A percentile compares a stretch with the other conserved stretches of the same genome.
These are phyloP conservation scores for Zootermopsis nevadensis DNA, from an alignment of 2,888 invertebrate species.

Conservation along the genomic window DNA sequence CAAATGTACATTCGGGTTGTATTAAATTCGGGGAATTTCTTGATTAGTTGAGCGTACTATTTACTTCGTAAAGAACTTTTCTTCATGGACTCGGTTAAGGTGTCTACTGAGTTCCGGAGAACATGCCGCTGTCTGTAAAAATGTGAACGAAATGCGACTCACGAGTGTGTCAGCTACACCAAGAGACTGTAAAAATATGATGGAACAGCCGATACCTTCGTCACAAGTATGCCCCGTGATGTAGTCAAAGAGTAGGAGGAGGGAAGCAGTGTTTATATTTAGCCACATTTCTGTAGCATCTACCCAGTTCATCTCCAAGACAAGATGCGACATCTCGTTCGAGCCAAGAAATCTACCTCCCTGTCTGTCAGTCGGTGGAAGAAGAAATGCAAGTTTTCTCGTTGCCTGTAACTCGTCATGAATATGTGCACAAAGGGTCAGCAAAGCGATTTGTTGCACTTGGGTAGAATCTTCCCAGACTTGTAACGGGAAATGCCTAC, in stretches of 20 bases:
- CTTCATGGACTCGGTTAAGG: too few relatives aligned
- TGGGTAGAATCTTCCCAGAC: neutral
- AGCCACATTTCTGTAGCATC: neutral
- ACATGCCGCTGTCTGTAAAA: too few relatives aligned
- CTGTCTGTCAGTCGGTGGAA: neutral
- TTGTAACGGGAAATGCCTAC: neutral
- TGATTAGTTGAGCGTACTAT: too few relatives aligned
- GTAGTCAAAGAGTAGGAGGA: neutral
- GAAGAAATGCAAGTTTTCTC: neutral
- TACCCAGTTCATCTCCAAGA: slow-evolving; percentile 24
- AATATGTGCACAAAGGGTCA: neutral
- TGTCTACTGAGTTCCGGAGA: too few relatives aligned
- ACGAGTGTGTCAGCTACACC: neutral
- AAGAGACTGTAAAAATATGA: neutral
- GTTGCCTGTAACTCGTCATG: neutral
- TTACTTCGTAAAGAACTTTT: too few relatives aligned
- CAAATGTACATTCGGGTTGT: too few relatives aligned
- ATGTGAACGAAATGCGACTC: neutral
- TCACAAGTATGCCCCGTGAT: neutral
- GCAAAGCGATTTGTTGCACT: neutral
- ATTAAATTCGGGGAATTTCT: too few relatives aligned
- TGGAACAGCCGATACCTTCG: neutral
- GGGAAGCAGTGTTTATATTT: slow-evolving; percentile 1
- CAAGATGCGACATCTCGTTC: neutral
- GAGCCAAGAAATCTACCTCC: slow-evolving; percentile 10